Base-by-base conservation (phyloP, 1,140 invertebrate species). In the Drosophila bipectinata region DNA sequence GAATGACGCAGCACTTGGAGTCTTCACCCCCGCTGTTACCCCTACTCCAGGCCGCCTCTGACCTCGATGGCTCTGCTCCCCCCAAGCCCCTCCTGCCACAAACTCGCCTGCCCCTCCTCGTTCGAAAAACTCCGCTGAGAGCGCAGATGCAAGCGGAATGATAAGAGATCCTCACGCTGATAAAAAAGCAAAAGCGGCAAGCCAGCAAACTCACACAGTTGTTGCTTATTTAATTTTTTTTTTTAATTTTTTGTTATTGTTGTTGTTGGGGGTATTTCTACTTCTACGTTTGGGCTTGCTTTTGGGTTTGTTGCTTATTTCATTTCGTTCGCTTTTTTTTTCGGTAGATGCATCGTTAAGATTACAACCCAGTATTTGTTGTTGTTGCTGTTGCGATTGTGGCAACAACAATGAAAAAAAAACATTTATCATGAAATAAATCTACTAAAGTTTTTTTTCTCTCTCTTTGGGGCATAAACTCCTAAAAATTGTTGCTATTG, bases 161-260 rank as follows among this genome's bases (percentile, higher is more conserved):
- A 90, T 90, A 78, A 90, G 87, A 90, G 87, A 90, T 90, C 88
- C 82, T 90, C 76, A 68, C 72, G 82, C 76, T 83, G 87, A 90
- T 90, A 90, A 87, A 45, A 56, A 56, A 52, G 26, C 57, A 66
- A 68, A 67, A 41, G 52, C 59, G 54, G 66, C 66, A 14, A 69
- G 51, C 62, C 14, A 66, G 59, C 59, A 39, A 59, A 67, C 63
- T 57, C 54, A 69, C 37, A 41, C 74, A 64, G 54, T 73, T 73
- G 69, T 73, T 63, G 68, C 58, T 73, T 52, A 41, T 48, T 62
- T 62, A 37, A 28, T 58, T 34, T 68, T 56, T 34, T 62, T 44
- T 51, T 62, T 6, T 37, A 24, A 14, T 12, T 26, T 62, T 48
- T 9, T 34, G 9, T 34, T 9, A 1, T 9, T 10, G 9, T 34